Percentiles rank a stretch among this genome's conserved stretches.
Conservation (phyloP, 2,113 vertebrate species). For the Microtus ochrogaster region DNA sequence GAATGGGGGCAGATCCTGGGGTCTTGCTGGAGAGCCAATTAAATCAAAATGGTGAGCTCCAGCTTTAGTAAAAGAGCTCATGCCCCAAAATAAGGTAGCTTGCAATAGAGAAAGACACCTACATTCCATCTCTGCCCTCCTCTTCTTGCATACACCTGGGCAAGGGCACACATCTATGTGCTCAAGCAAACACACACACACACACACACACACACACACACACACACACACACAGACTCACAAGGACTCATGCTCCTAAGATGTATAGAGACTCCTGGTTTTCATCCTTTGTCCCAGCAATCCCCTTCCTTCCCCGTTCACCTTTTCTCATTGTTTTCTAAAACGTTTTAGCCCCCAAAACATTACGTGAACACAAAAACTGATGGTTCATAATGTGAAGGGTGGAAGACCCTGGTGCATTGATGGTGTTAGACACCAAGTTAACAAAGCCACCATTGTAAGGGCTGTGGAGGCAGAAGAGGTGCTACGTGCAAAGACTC, state of each 20-base stretch:
- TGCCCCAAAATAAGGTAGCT: not conserved
- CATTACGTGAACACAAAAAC: not conserved
- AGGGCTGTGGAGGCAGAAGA: not conserved
- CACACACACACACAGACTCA: not conserved
- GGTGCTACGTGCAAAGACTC: accelerated
- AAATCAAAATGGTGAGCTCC: not conserved
- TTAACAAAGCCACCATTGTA: no score
- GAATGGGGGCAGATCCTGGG: not conserved
- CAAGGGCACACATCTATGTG: no score
- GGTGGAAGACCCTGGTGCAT: accelerated
- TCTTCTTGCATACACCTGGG: not conserved
- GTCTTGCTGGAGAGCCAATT: not conserved
- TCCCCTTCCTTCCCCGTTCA: not conserved
- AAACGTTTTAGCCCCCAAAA: not conserved
- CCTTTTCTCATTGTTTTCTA: not conserved
- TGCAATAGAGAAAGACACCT: not conserved
- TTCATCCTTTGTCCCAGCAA: not conserved
- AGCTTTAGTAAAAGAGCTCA: not conserved
- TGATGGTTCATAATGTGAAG: not conserved
- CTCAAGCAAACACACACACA: no score
- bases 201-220: not conserved
- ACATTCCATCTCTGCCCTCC: not conserved
- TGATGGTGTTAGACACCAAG: not conserved
- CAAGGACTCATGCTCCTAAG: not conserved
- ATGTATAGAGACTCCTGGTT: not conserved